Evolutionary conservation across 2,113 vertebrate genomes (phyloP), one percentile per base, ranked within the genome.

Genomic region (Pelecanus crispus): DNA sequence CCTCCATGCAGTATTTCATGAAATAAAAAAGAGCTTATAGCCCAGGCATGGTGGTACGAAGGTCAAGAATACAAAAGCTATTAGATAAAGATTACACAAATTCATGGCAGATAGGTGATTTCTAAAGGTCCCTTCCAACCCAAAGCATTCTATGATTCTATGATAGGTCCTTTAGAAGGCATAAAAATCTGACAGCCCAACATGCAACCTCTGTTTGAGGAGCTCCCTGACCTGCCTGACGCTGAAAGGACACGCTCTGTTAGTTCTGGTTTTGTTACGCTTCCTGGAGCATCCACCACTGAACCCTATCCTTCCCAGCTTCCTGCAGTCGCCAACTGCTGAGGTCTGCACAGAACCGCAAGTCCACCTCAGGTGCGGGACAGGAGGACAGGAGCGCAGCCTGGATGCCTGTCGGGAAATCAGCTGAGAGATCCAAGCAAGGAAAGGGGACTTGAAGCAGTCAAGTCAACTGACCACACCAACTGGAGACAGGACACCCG

Each of bases 171-270:
- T 74, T 79, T 0, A 52, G 38, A 84, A 63, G 32, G 31, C 36
- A 36, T 1, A 21, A 52, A 74, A 32, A 42, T 19, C 32, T 36
- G 29, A 86, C 12, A 91, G n/a, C 24, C 29, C 45, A 50, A 71
- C 50, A 38, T 3, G 6, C 17, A 78, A 14, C 3, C 2, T 5
- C 22, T 29, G 44, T 49, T 4, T 47, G 15, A 61, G 55, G 14
- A 61, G 31, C 21, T 32, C 29, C 58, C 29, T 32, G 50, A 38
- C 0, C 21, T 32, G 26, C 58, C 29, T 32, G 50, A 38, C 0
- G 2, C 0, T 40, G 29, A 42, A 88, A 63, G 72, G 55, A 70
- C 56, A n/a, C 0, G 0, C 61, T 20, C 10, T 32, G 13, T 38
- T 77, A 65, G 42, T 38, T 86, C 50, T 19, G 67, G 17, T 77